A percentile compares a stretch with the other conserved stretches of the same genome.
Evolutionary conservation across 2,113 vertebrate species (phyloP).

Genomic region (Notarius quadriscutis): DNA sequence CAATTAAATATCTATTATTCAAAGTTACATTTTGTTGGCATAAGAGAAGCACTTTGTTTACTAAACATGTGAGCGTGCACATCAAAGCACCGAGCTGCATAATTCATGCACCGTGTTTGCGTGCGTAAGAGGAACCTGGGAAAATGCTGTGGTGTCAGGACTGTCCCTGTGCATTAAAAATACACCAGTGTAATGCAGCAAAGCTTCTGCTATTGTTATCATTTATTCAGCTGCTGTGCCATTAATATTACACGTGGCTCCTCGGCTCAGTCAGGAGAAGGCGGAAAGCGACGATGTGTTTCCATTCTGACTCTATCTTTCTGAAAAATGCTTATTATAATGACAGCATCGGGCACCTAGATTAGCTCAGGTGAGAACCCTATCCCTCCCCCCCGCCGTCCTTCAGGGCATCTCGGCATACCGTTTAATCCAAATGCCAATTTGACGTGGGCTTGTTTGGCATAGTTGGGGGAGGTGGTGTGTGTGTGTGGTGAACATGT

Average conservation of each 20-base stretch:
- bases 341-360: slow-evolving; percentile 64
- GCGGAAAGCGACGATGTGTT: slow-evolving; percentile 45
- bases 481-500: slow-evolving; percentile 23
- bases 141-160: slow-evolving; percentile 68
- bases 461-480: slow-evolving; percentile 39
- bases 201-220: slow-evolving; percentile 65
- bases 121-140: slow-evolving; percentile 55
- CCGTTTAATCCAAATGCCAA: slow-evolving; percentile 80
- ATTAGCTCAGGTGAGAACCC: slow-evolving; percentile 73
- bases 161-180: slow-evolving; percentile 75
- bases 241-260: slow-evolving; percentile 75
- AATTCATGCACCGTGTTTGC: slow-evolving; percentile 69
- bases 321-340: slow-evolving; percentile 72
- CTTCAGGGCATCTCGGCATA: slow-evolving; percentile 73
- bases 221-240: slow-evolving; percentile 68
- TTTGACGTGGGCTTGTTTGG: slow-evolving; percentile 65
- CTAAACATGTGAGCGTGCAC: slow-evolving; percentile 71
- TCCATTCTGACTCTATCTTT: slow-evolving; percentile 10
- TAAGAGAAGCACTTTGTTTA: slow-evolving; percentile 78
- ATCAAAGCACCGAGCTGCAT: slow-evolving; percentile 66
- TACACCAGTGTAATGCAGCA: slow-evolving; percentile 66
- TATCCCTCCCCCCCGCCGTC: slow-evolving; percentile 38
- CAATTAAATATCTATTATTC: slow-evolving; percentile 78
- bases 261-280: slow-evolving; percentile 46
- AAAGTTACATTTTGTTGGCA: slow-evolving; percentile 73